These are phyloP conservation scores for Eledone cirrhosa DNA, from an alignment of 2,888 invertebrate species.

Conservation along the genomic window DNA sequence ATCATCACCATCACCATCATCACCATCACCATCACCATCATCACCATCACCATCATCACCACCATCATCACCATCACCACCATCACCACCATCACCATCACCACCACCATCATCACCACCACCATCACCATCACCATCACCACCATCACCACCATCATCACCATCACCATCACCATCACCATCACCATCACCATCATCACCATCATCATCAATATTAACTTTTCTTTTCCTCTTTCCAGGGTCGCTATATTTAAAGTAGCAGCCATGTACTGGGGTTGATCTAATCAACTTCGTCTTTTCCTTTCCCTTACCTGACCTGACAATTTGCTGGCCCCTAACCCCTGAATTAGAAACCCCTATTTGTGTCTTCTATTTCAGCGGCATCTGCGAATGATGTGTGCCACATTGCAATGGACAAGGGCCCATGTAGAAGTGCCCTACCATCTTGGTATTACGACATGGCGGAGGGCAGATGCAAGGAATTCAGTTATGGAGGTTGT, in stretches of 20 bases:
- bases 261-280: background rate
- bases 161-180: background rate
- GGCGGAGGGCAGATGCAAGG: slow-evolving; percentile 74
- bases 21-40: slow-evolving; percentile 8
- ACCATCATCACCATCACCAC: background rate
- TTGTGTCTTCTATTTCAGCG: slow-evolving; percentile 80
- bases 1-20: slow-evolving; percentile 3
- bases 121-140: slow-evolving; percentile 4
- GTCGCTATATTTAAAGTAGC: background rate
- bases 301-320: background rate
- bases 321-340: background rate
- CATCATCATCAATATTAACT: background rate
- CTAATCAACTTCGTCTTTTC: too few species aligned
- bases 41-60: background rate
- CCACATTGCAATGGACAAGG: background rate
- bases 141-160: slow-evolving; percentile 13
- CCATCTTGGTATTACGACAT: slow-evolving; percentile 51
- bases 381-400: slow-evolving; percentile 79
- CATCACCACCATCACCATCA: slow-evolving; percentile 4
- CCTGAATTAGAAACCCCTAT: too few species aligned
- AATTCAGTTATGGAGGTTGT: slow-evolving; percentile 76
- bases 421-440: slow-evolving; percentile 43
- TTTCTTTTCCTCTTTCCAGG: background rate
- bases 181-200: slow-evolving; percentile 13
- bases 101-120: slow-evolving; percentile 9